These are phyloP conservation scores for Apoderus coryli DNA, from an alignment of 2,888 invertebrate genomes.

Conservation along the genomic window DNA sequence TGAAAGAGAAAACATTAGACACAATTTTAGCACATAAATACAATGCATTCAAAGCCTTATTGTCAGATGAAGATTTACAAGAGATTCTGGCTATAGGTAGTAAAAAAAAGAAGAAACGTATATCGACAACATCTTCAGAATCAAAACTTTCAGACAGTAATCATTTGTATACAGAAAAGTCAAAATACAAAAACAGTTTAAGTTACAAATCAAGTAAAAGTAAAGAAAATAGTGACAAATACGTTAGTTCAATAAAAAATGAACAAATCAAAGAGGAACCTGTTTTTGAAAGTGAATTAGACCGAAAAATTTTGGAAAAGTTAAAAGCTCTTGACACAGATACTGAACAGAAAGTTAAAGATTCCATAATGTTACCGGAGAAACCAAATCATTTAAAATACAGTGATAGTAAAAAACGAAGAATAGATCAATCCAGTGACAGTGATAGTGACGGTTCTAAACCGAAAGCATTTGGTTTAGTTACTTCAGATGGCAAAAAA, in stretches of 20 bases:
- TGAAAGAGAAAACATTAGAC: slow-evolving; percentile 41
- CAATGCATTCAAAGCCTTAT: slow-evolving; percentile 45
- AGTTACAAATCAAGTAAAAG: slow-evolving; percentile 16
- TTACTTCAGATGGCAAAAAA: slow-evolving; percentile 30
- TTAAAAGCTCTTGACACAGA: too few species aligned
- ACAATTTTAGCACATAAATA: slow-evolving; percentile 55
- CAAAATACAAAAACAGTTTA: slow-evolving; percentile 21
- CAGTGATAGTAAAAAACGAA: too few species aligned
- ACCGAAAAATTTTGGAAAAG: too few species aligned
- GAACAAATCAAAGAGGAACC: slow-evolving; percentile 9
- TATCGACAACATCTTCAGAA: slow-evolving; percentile 5
- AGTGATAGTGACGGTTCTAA: slow-evolving; percentile 23
- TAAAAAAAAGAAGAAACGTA: slow-evolving; percentile 16
- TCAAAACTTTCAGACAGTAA: slow-evolving; percentile 7
- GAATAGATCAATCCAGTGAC: slow-evolving; percentile 18
- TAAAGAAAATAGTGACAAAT: slow-evolving; percentile 13
- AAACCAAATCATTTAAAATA: too few species aligned
- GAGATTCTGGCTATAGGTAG: slow-evolving; percentile 31
- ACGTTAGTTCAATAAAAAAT: slow-evolving; percentile 10
- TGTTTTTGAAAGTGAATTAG: too few species aligned
- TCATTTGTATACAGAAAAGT: too few species aligned
- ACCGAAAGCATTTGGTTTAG: slow-evolving; percentile 28
- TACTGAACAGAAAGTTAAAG: too few species aligned
- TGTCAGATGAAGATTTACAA: slow-evolving; percentile 30
- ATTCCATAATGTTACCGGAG: too few species aligned